Conservation (phyloP, 2,797 vertebrate species). For the Tapera naevia region DNA sequence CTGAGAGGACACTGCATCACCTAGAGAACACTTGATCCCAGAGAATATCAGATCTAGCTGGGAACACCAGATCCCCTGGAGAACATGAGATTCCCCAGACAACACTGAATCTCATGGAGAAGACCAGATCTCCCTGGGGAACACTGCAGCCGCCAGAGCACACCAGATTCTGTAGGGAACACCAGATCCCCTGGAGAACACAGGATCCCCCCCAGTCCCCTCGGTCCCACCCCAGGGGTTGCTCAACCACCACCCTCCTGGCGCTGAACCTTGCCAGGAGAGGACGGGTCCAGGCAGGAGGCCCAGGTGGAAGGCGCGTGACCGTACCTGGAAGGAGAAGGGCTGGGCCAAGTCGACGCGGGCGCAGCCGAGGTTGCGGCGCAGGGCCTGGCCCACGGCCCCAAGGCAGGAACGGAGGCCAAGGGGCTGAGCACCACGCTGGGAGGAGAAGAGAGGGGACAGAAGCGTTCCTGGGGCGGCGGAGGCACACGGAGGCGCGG, state of each 20-base stretch:
- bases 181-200: too few relatives aligned
- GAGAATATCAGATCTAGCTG: too few relatives aligned
- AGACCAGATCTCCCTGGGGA: too few relatives aligned
- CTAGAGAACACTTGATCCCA: too few relatives aligned
- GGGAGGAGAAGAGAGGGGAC: background rate
- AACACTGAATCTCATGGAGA: background rate
- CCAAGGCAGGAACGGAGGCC: constrained; percentile 20
- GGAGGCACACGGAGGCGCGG: background rate
- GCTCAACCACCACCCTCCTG: rapidly evolving
- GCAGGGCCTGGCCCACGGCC: constrained; percentile 2
- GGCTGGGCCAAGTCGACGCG: constrained; percentile 88
- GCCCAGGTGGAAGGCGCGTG: rapidly evolving
- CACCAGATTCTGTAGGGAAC: too few relatives aligned
- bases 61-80: too few relatives aligned
- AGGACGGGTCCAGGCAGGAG: background rate
- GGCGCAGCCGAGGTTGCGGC: constrained; percentile 60
- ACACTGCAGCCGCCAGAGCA: too few relatives aligned
- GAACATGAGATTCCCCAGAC: too few relatives aligned
- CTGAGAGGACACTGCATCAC: too few relatives aligned
- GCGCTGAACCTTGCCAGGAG: rapidly evolving
- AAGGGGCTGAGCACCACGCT: background rate
- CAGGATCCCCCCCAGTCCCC: rapidly evolving
- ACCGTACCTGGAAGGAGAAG: constrained; percentile 87
- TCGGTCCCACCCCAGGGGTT: too few relatives aligned
- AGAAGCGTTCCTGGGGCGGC: rapidly evolving